phyloP scores from a whole-genome alignment of 2,888 invertebrate genomes.

The Physocephala rufipes region DNA sequence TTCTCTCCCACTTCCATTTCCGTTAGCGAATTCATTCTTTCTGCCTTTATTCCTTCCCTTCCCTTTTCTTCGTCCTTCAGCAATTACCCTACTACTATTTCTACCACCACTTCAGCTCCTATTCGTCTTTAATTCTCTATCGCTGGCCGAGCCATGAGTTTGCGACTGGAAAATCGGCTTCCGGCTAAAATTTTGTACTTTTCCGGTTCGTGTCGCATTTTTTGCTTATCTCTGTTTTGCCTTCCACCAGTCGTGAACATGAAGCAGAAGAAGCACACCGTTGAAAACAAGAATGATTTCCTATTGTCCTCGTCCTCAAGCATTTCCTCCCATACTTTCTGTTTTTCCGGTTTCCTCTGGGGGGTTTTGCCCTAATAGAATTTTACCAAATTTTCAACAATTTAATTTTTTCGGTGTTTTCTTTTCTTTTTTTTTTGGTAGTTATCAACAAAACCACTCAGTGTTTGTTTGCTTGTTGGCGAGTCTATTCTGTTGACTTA shows the following conservation, averaged over 20 bases:
- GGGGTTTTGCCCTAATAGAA: constrained; percentile 9
- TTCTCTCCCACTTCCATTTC: background rate
- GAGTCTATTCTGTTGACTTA: constrained; percentile 3
- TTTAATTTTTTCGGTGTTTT: constrained; percentile 23
- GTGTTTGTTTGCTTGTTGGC: background rate
- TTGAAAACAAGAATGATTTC: too few species aligned
- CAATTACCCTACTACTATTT: constrained; percentile 27
- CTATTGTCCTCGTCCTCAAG: too few species aligned
- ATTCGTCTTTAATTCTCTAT: background rate
- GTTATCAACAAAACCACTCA: too few species aligned
- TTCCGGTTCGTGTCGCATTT: constrained; percentile 18
- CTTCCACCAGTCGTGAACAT: too few species aligned
- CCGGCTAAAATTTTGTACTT: constrained; percentile 36
- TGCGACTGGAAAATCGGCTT: constrained; percentile 37
- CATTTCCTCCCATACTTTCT: background rate
- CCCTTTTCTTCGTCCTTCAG: background rate
- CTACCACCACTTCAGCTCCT: constrained; percentile 9
- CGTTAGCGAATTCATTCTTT: constrained; percentile 5
- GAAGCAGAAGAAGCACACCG: too few species aligned
- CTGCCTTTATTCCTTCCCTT: constrained; percentile 8
- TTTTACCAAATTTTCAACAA: constrained; percentile 20
- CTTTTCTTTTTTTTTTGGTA: constrained; percentile 5
- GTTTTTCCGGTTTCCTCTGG: background rate
- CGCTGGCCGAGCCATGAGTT: constrained; percentile 6
- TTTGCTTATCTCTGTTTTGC: background rate